Percentiles rank a stretch among this genome's conserved stretches.
Evolutionary conservation across 2,888 invertebrate species (phyloP).

Genomic region (Acrocyrtus sp.): DNA sequence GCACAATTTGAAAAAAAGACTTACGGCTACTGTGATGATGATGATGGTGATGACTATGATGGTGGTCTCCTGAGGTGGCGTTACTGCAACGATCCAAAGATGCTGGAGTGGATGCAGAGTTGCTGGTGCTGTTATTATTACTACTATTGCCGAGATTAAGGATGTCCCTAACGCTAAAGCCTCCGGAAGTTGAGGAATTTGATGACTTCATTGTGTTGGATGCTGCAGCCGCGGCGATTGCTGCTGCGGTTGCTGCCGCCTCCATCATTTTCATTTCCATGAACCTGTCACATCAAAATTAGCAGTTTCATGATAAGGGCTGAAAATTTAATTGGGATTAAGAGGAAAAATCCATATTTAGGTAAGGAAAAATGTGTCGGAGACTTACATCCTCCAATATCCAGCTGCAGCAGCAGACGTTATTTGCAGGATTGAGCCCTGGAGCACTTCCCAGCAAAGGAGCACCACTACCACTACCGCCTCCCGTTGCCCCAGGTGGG

Average conservation of each 20-base stretch:
- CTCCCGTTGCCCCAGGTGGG: background rate
- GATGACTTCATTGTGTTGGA: slow-evolving; percentile 44
- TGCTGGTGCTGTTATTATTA: slow-evolving; percentile 54
- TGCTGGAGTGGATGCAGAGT: slow-evolving; percentile 70
- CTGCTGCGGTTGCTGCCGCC: slow-evolving; percentile 61
- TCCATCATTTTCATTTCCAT: slow-evolving; percentile 64
- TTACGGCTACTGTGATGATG: slow-evolving; percentile 12
- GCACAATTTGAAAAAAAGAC: no score
- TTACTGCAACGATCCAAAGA: slow-evolving; percentile 8
- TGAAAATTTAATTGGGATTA: background rate
- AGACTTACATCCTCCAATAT: slow-evolving; percentile 48
- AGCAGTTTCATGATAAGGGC: no score
- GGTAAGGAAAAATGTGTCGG: background rate
- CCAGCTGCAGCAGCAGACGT: slow-evolving; percentile 38
- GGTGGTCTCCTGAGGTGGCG: background rate
- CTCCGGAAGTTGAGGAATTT: slow-evolving; percentile 38
- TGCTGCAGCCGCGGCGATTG: slow-evolving; percentile 54
- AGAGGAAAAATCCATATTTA: background rate
- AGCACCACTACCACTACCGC: background rate
- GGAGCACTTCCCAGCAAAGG: background rate
- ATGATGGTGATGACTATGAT: background rate
- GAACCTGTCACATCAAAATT: slow-evolving; percentile 48
- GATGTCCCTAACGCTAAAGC: slow-evolving; percentile 68
- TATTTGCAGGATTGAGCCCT: background rate
- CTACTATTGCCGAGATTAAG: slow-evolving; percentile 74